Conservation (phyloP, 2,113 vertebrate genomes). For the Zosterops hypoxanthus region DNA sequence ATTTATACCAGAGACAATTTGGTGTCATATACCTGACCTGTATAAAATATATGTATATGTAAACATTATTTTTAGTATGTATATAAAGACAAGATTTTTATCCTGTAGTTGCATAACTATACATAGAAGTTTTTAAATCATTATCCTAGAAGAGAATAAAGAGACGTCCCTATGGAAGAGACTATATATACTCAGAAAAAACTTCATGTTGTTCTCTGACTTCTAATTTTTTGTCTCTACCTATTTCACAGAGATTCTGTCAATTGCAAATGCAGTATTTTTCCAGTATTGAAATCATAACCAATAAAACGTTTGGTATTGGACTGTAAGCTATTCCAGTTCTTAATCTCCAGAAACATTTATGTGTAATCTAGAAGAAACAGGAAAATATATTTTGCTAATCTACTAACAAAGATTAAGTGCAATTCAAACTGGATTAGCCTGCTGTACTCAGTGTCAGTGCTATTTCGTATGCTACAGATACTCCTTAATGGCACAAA, state of each 20-base stretch:
- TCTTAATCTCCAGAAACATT: slow-evolving; percentile 15
- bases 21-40: not conserved
- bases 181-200: not conserved
- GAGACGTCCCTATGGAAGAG: not conserved
- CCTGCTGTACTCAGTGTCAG: not conserved
- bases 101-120: not conserved
- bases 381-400: slow-evolving; percentile 32
- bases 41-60: not conserved
- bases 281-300: not conserved
- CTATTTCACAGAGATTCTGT: not conserved
- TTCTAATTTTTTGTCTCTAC: not conserved
- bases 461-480: not conserved
- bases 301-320: slow-evolving; percentile 20
- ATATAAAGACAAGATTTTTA: not conserved
- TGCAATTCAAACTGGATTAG: slow-evolving; percentile 43
- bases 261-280: not conserved
- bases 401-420: slow-evolving; percentile 50
- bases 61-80: not conserved
- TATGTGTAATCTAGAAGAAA: slow-evolving; percentile 46
- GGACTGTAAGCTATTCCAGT: not conserved
- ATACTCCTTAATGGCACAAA: not conserved
- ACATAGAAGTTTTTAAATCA: not conserved
- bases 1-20: not conserved
- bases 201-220: not conserved
- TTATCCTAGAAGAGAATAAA: not conserved